These are phyloP conservation scores for Erethizon dorsatum DNA, from an alignment of 2,797 vertebrate genomes.

Conservation along the genomic window DNA sequence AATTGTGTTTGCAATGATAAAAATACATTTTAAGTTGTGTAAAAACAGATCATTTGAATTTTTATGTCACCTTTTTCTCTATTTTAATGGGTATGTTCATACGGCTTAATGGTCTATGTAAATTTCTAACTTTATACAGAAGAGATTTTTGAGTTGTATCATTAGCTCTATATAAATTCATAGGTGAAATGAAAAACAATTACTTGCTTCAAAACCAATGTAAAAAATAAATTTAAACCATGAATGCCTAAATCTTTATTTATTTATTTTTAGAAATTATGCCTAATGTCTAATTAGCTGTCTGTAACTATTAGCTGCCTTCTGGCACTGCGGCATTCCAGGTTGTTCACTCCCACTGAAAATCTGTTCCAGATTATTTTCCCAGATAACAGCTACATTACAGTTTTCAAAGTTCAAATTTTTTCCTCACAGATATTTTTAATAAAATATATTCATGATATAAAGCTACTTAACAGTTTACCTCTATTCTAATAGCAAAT, in stretches of 20 bases:
- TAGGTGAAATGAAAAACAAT: background rate
- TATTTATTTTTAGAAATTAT: constrained; percentile 37
- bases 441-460: constrained; percentile 16
- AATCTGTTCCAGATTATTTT: constrained; percentile 74
- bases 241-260: background rate
- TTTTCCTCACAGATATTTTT: constrained; percentile 27
- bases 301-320: constrained; percentile 69
- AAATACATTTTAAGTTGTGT: background rate
- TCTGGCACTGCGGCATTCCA: constrained; percentile 64
- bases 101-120: background rate
- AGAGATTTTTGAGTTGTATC: background rate
- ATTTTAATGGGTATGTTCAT: background rate
- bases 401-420: constrained; percentile 63
- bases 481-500: background rate
- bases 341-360: constrained; percentile 70
- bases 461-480: constrained; percentile 18
- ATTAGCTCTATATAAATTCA: background rate
- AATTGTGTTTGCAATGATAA: background rate
- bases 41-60: background rate
- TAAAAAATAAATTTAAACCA: constrained; percentile 50
- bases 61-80: background rate
- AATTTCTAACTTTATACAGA: background rate
- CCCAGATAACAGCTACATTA: constrained; percentile 31
- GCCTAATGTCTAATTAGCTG: constrained; percentile 45
- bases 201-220: constrained; percentile 22